Evolutionary conservation across 2,888 invertebrate species (phyloP), one percentile per base, ranked within the genome.

Genomic region (Ennomos fuscantarius): DNA sequence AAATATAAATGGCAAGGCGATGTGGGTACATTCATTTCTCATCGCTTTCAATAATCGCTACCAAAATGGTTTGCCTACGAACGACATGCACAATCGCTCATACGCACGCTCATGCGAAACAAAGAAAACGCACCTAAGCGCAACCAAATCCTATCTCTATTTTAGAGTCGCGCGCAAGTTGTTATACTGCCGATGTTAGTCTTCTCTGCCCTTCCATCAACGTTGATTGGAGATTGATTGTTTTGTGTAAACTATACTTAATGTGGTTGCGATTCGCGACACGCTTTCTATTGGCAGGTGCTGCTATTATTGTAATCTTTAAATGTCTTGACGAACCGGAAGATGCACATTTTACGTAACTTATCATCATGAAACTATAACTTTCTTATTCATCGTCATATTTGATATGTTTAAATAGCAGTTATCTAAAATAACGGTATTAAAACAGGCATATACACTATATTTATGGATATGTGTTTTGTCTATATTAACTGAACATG

Each of bases 221-320:
- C 35, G 47, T 37, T 67, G 68, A 76, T 73, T 71, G 68, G 62
- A 65, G 62, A 63, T 66, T 62, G 69, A 71, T 75, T 74, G 70
- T 74, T 72, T 66, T 44, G 62, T 69, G 69, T 70, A 74, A 69
- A 76, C 65, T 67, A 62, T 56, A 67, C 65, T 65, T 71, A 65
- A 68, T 68, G 65, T 35, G 65, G 67, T 66, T 67, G 63, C 66
- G 64, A 66, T 72, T 64, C 60, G 42, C 44, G 63, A 56, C 50
- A 66, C 62, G 64, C 62, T 69, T 69, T 67, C 69, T 65, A 59
- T 49, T 40, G 48, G 49, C 52, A 59, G 48, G 40, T 36, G 48
- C 37, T 49, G 42, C 37, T 49, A 42, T 54, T 59, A 50, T 54
- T 49, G 44, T 39, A n/a, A 45, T 36, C 43, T 35, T 37, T 13